Evolutionary conservation across 2,797 vertebrate species (phyloP).

Genomic region (Kryptopterus vitreolus): DNA sequence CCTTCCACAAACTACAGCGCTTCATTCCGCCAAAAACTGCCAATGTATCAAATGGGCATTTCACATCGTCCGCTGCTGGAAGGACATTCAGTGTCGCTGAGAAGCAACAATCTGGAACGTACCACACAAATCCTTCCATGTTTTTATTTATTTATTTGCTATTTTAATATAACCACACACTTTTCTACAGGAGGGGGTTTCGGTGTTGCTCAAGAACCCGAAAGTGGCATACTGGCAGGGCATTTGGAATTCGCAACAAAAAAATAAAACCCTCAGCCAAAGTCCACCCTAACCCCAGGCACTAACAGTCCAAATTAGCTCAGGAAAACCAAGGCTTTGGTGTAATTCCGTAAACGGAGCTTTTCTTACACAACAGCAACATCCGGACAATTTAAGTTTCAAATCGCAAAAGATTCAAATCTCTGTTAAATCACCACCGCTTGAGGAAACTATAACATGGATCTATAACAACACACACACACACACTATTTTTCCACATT

Average conservation of each 20-base stretch:
- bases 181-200: background rate
- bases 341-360: slow-evolving; percentile 15
- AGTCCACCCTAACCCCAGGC: slow-evolving; percentile 14
- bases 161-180: too few relatives aligned
- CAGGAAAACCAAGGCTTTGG: background rate
- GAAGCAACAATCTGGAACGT: background rate
- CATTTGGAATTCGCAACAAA: slow-evolving; percentile 46
- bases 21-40: slow-evolving; percentile 28
- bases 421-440: background rate
- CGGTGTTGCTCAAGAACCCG: slow-evolving; percentile 10
- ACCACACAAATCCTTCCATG: background rate
- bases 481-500: background rate
- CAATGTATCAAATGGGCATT: slow-evolving; percentile 6
- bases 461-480: background rate
- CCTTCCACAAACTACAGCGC: background rate
- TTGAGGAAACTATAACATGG: background rate
- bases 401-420: background rate
- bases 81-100: slow-evolving; percentile 1
- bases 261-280: slow-evolving; percentile 7
- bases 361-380: background rate
- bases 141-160: too few relatives aligned
- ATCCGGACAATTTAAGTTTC: background rate
- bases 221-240: slow-evolving; percentile 5
- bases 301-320: slow-evolving; percentile 5
- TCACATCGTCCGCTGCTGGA: background rate